Evolutionary conservation across 2,888 invertebrate species (phyloP), one percentile per base, ranked within the genome.

Genomic region (Allygus modestus): DNA sequence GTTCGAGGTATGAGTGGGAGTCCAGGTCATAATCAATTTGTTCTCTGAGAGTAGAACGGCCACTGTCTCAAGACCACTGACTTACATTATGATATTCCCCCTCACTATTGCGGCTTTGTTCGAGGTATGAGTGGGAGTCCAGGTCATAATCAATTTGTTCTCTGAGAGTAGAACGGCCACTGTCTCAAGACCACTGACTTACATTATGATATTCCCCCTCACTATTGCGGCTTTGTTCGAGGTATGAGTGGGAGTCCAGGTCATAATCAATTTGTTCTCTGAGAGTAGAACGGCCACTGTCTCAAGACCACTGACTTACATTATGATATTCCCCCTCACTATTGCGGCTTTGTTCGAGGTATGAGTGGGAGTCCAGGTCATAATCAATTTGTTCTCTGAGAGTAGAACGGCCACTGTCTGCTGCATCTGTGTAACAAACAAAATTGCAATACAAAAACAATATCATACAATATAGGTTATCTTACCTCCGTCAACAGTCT

Each of bases 201-300:
- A 77, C 77, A 51, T 77, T 77, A 17, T 77, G 77, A 31, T 77
- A 77, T 33, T 77, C 77, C 12, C 33, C 77, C 20, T 54, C 33
- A 26, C 77, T 54, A 17, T 43, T 75, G 5, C 54, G 46, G 26
- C 77, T 77, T 23, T 26, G 46, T 46, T 54, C 77, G 12, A 77
- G 28, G 31, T 51, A 51, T 17, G 28, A 77, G 28, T 46, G 46
- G 31, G 12, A 43, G 54, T 77, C 77, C 77, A 77, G 12, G 23
- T 87, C 87, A 41, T 84, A 87, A 83, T 91, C 91, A 69, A 89
- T 89, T 11, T 88, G 87, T 86, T 91, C 91, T 79, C 90, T 87
- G 79, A 91, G 87, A 0, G 91, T 91, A 4, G 91, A 91, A 83
- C 90, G 89, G 28, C 91, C 91, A 86, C 91, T 91, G 87, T 91